phyloP scores from a whole-genome alignment of 2,113 vertebrate species.

The Cottus gobio region DNA sequence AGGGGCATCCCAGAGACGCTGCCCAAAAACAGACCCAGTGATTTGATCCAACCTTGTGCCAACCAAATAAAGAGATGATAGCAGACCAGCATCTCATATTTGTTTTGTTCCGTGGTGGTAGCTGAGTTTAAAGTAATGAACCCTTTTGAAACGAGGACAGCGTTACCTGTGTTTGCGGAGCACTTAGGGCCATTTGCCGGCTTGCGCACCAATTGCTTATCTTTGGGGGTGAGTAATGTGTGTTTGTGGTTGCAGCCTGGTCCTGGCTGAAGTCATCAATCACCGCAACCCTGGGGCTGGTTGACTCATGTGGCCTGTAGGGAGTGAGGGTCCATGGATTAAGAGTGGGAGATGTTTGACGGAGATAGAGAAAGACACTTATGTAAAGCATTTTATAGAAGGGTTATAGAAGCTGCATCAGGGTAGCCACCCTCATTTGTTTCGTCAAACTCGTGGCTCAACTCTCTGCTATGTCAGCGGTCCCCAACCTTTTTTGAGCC shows the following conservation, averaged over 20 bases:
- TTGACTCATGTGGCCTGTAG: slow-evolving; percentile 52
- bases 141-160: slow-evolving; percentile 53
- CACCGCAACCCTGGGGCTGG: slow-evolving; percentile 61
- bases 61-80: slow-evolving; percentile 49
- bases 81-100: not conserved
- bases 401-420: slow-evolving; percentile 12
- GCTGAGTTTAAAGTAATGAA: slow-evolving; percentile 58
- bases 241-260: slow-evolving; percentile 77
- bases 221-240: slow-evolving; percentile 78
- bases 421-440: slow-evolving; percentile 53
- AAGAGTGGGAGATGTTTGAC: not conserved
- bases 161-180: slow-evolving; percentile 78
- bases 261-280: slow-evolving; percentile 76
- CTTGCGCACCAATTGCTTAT: slow-evolving; percentile 79
- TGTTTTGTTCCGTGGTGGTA: slow-evolving; percentile 22
- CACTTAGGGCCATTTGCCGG: slow-evolving; percentile 75
- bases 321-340: slow-evolving; percentile 38
- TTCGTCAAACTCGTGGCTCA: slow-evolving; percentile 55
- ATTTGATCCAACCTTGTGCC: slow-evolving; percentile 42
- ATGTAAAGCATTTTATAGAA: too few relatives aligned
- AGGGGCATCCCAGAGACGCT: slow-evolving; percentile 18
- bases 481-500: too few relatives aligned
- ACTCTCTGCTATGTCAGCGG: slow-evolving; percentile 26
- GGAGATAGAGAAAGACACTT: slow-evolving; percentile 11
- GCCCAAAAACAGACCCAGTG: slow-evolving; percentile 35